Evolutionary conservation across 2,113 vertebrate species (phyloP).

Genomic region (Copsychus sechellarum): DNA sequence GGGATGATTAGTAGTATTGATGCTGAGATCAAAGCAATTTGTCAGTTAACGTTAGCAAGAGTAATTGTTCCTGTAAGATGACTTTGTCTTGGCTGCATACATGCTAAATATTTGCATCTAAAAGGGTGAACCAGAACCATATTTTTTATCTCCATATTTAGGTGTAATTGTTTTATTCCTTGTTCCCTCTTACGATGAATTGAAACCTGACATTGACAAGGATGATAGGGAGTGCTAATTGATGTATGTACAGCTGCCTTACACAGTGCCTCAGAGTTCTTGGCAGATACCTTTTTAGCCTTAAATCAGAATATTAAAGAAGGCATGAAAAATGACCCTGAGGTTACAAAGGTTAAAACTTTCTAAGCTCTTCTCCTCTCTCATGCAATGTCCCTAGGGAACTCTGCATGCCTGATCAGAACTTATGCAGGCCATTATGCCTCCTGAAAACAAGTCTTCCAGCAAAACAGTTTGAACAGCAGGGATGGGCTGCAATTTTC

Average conservation of each 20-base stretch:
- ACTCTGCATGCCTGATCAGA: slow-evolving; percentile 32
- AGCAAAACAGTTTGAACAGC: slow-evolving; percentile 54
- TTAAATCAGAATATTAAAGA: slow-evolving; percentile 13
- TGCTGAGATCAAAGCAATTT: not conserved
- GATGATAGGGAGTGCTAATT: not conserved
- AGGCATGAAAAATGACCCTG: not conserved
- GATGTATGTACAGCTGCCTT: not conserved
- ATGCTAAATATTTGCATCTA: not conserved
- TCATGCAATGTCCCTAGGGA: not conserved
- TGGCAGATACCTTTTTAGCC: not conserved
- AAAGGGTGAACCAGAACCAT: not conserved
- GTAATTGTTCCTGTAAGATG: not conserved
- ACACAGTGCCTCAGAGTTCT: not conserved
- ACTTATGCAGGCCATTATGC: slow-evolving; percentile 2
- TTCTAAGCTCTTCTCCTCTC: not conserved
- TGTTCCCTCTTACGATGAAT: not conserved
- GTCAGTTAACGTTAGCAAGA: not conserved
- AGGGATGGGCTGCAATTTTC: slow-evolving; percentile 49
- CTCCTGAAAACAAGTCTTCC: slow-evolving; percentile 45
- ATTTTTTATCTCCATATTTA: not conserved
- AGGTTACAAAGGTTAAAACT: slow-evolving; percentile 21
- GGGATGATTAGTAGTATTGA: not conserved
- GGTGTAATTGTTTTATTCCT: not conserved
- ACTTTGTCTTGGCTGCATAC: not conserved
- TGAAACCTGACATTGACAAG: not conserved